phyloP scores from a whole-genome alignment of 2,888 invertebrate genomes.

The Plagodis pulveraria region DNA sequence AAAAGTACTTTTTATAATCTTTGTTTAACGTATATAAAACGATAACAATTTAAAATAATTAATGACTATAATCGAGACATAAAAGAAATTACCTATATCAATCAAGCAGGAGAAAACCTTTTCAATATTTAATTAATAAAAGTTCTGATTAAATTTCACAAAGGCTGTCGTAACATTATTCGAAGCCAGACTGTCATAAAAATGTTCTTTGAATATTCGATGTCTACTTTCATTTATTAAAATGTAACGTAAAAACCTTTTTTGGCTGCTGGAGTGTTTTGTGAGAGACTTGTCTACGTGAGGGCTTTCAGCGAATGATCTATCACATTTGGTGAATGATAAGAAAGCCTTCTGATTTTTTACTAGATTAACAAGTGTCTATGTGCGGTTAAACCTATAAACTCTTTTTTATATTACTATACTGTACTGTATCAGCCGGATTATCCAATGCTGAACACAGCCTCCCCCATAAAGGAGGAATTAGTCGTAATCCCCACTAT shows the following conservation, averaged over 20 bases:
- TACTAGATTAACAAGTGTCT: too few relatives aligned
- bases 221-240: not conserved
- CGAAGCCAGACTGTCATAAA: not conserved
- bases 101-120: not conserved
- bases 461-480: too few relatives aligned
- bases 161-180: not conserved
- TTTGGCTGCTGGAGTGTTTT: not conserved
- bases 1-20: too few relatives aligned
- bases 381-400: too few relatives aligned
- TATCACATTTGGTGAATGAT: not conserved
- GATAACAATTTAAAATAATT: too few relatives aligned
- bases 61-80: too few relatives aligned
- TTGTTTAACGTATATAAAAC: too few relatives aligned
- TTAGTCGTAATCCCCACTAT: too few relatives aligned
- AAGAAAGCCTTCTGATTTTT: not conserved
- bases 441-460: too few relatives aligned
- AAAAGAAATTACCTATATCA: not conserved
- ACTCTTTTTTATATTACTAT: too few relatives aligned
- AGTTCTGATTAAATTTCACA: not conserved
- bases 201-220: not conserved
- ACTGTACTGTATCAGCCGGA: too few relatives aligned
- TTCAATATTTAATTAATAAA: not conserved
- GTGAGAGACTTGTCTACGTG: slow-evolving; percentile 1
- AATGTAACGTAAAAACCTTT: not conserved
- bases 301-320: not conserved